These are phyloP conservation scores for Porites evermanni DNA, from an alignment of 92 coral and sea anemone species.

Conservation along the genomic window DNA sequence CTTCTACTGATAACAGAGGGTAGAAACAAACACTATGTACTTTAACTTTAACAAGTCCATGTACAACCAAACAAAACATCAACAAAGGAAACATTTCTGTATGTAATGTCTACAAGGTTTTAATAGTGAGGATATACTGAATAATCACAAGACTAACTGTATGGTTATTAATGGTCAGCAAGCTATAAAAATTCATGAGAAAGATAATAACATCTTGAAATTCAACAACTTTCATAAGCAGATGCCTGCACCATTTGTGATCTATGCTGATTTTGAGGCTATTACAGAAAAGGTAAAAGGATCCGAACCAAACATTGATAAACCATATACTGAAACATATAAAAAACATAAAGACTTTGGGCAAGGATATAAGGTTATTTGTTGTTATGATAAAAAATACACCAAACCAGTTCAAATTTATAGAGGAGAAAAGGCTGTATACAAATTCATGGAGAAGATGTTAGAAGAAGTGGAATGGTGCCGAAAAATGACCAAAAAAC, in stretches of 20 bases:
- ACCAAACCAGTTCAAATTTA: not conserved
- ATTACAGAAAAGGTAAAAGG: not conserved
- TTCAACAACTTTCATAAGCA: no score
- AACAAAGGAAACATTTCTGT: no score
- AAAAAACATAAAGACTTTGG: not conserved
- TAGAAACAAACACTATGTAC: not conserved
- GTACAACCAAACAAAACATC: not conserved
- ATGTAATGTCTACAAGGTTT: no score
- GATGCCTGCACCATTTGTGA: no score
- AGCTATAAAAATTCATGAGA: no score
- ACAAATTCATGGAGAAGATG: not conserved
- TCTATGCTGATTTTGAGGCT: not conserved
- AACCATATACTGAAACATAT: not conserved
- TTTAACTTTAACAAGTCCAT: not conserved
- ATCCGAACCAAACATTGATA: not conserved
- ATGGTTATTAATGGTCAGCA: no score
- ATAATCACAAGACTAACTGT: no score
- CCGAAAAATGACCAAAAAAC: not conserved
- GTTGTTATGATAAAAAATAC: not conserved
- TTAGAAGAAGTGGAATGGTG: not conserved
- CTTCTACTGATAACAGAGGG: not conserved
- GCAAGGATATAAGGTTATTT: not conserved
- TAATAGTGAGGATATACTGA: no score
- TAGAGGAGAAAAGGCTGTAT: not conserved
- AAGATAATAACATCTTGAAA: no score